These are phyloP conservation scores for Hypomecis punctinalis DNA, from an alignment of 2,888 invertebrate species.

Conservation along the genomic window DNA sequence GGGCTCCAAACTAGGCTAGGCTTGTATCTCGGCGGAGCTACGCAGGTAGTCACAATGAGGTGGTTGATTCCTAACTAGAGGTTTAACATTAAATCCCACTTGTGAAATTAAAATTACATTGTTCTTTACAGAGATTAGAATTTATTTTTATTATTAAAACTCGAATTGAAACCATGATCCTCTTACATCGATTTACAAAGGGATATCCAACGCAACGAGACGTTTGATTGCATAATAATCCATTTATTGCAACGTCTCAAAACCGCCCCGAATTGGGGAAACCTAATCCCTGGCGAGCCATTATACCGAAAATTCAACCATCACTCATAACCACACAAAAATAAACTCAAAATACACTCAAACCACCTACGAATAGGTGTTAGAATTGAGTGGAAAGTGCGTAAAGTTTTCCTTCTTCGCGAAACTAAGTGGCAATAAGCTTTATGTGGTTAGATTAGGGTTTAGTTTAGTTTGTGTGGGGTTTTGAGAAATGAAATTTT, in stretches of 20 bases:
- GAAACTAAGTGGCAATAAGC: slow-evolving; percentile 73
- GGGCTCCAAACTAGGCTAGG: too few relatives aligned
- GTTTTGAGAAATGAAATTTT: slow-evolving; percentile 83
- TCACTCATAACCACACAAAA: slow-evolving; percentile 61
- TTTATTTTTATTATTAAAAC: background rate
- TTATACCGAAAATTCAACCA: slow-evolving; percentile 78
- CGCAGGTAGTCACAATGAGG: too few relatives aligned
- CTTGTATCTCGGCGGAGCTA: too few relatives aligned
- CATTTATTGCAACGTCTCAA: slow-evolving; percentile 76
- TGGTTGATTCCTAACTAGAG: too few relatives aligned
- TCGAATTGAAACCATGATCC: slow-evolving; percentile 39
- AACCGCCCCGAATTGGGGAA: slow-evolving; percentile 72
- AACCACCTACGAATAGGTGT: slow-evolving; percentile 58
- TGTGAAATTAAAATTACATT: too few relatives aligned
- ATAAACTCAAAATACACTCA: slow-evolving; percentile 58
- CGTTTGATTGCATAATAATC: slow-evolving; percentile 78
- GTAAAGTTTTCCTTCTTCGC: slow-evolving; percentile 57
- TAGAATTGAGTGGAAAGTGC: slow-evolving; percentile 57
- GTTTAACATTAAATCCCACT: too few relatives aligned
- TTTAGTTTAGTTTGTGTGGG: slow-evolving; percentile 69
- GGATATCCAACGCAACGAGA: slow-evolving; percentile 44
- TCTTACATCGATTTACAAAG: slow-evolving; percentile 37
- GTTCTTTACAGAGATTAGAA: background rate
- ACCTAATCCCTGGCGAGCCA: slow-evolving; percentile 80
- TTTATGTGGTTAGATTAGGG: slow-evolving; percentile 70